These are phyloP conservation scores for Lapara coniferarum DNA, from an alignment of 2,888 invertebrate species.

Conservation along the genomic window DNA sequence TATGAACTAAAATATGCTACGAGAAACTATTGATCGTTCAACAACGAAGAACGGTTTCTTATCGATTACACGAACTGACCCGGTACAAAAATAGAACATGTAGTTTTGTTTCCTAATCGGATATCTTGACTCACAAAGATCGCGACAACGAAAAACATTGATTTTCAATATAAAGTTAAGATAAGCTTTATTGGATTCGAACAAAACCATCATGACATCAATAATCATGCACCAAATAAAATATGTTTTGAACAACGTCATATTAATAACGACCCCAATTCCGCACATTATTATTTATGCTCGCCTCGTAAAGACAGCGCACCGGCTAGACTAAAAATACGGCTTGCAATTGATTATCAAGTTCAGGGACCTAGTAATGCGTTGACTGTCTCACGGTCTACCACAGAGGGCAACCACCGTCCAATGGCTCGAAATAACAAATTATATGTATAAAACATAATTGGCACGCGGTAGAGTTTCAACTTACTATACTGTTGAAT, in stretches of 20 bases:
- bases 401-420: slow-evolving; percentile 46
- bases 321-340: slow-evolving; percentile 30
- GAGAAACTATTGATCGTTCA: no score
- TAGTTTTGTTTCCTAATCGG: no score
- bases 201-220: background rate
- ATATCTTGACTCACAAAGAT: no score
- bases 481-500: no score
- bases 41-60: no score
- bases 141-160: no score
- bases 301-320: slow-evolving; percentile 28
- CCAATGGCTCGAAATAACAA: slow-evolving; percentile 36
- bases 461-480: background rate
- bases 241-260: background rate
- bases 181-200: no score
- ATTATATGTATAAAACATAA: slow-evolving; percentile 29
- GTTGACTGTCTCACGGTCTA: slow-evolving; percentile 56
- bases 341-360: slow-evolving; percentile 47
- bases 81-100: no score
- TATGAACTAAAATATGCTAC: no score
- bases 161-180: no score
- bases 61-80: no score
- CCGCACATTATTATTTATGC: background rate
- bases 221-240: background rate
- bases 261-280: background rate
- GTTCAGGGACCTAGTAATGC: slow-evolving; percentile 70